These are phyloP conservation scores for Harpegnathos saltator DNA, from an alignment of 1,140 invertebrate genomes.

Conservation along the genomic window DNA sequence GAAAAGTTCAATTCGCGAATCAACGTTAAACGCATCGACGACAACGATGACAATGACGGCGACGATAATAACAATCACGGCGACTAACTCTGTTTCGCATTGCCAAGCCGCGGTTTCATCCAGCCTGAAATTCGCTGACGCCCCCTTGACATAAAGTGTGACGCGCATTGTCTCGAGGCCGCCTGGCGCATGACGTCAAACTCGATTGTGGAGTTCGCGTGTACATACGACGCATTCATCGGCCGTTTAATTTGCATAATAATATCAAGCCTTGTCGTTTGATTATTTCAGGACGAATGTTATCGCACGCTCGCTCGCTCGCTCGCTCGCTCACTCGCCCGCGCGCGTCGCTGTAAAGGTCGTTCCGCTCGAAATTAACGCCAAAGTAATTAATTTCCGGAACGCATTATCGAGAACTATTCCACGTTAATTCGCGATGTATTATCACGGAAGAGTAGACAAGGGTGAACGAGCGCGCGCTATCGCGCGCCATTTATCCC, in stretches of 20 bases:
- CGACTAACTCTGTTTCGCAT: slow-evolving; percentile 38
- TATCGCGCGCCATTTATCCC: too few species aligned
- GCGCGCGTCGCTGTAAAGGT: neutral
- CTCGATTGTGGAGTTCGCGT: slow-evolving; percentile 41
- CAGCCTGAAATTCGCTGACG: slow-evolving; percentile 41
- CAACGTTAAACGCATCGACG: neutral
- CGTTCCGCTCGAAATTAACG: slow-evolving; percentile 30
- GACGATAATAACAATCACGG: slow-evolving; percentile 25
- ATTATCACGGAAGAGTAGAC: neutral
- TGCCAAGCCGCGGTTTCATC: slow-evolving; percentile 4
- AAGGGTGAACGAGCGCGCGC: too few species aligned
- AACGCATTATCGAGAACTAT: slow-evolving; percentile 2
- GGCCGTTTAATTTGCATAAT: slow-evolving; percentile 50
- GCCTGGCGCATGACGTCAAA: slow-evolving; percentile 47
- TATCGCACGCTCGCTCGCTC: too few species aligned
- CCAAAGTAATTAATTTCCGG: slow-evolving; percentile 45
- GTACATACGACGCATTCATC: slow-evolving; percentile 19
- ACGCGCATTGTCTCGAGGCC: slow-evolving; percentile 53
- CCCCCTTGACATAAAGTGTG: slow-evolving; percentile 53
- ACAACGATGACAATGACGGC: neutral
- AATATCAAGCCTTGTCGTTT: slow-evolving; percentile 43
- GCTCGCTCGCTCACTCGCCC: too few species aligned
- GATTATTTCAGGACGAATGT: slow-evolving; percentile 47
- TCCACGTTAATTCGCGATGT: neutral
- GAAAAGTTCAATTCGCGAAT: neutral